phyloP scores from a whole-genome alignment of 2,797 vertebrate species.

The Chaenodraco wilsoni region DNA sequence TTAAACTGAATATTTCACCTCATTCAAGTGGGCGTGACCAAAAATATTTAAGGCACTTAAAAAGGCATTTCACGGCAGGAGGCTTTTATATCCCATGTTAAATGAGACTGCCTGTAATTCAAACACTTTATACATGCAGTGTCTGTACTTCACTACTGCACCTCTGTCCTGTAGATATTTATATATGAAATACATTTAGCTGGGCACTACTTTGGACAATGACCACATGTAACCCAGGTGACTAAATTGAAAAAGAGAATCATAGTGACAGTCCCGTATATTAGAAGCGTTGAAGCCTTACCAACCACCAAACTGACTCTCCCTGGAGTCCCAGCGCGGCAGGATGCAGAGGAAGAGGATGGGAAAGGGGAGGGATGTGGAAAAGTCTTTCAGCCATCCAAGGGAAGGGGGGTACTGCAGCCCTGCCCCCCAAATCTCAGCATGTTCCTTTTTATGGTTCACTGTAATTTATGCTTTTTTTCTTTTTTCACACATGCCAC shows the following conservation, averaged over 20 bases:
- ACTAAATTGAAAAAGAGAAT: background rate
- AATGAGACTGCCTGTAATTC: slow-evolving; percentile 32
- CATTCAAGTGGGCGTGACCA: slow-evolving; percentile 11
- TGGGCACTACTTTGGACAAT: slow-evolving; percentile 9
- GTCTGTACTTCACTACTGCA: slow-evolving; percentile 13
- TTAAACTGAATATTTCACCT: slow-evolving; percentile 46
- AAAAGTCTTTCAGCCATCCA: slow-evolving; percentile 34
- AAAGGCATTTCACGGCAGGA: slow-evolving; percentile 16
- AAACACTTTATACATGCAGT: slow-evolving; percentile 14
- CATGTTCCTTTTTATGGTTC: slow-evolving; percentile 67
- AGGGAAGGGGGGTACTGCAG: slow-evolving; percentile 53
- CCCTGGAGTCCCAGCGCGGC: slow-evolving; percentile 50
- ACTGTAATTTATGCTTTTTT: slow-evolving; percentile 61
- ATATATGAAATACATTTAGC: background rate
- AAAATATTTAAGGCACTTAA: slow-evolving; percentile 30
- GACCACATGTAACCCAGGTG: slow-evolving; percentile 11
- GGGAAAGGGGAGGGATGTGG: slow-evolving; percentile 17
- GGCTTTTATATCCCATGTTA: slow-evolving; percentile 32
- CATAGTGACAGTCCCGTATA: slow-evolving; percentile 13
- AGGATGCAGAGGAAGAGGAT: slow-evolving; percentile 31
- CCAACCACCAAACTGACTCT: slow-evolving; percentile 50
- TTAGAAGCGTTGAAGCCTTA: slow-evolving; percentile 19
- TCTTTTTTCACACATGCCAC: slow-evolving; percentile 40
- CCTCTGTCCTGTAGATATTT: background rate
- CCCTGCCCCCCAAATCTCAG: slow-evolving; percentile 61